Base-by-base conservation (phyloP, 2,113 vertebrate genomes). In the Prochilodus magdalenae region DNA sequence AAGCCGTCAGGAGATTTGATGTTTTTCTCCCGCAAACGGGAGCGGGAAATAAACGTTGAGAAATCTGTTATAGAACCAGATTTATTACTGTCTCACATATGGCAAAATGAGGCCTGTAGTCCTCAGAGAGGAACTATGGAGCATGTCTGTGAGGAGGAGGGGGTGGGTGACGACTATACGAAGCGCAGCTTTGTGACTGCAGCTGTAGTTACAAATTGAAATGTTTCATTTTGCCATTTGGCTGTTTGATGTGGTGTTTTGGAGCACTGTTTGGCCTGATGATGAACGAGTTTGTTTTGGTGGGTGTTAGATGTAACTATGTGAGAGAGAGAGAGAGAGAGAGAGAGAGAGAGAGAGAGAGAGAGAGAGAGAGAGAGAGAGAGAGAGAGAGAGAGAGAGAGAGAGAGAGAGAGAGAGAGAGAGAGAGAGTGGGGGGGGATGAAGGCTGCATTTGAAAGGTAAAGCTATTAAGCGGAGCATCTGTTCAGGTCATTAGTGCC, bases 381-480 rank as follows among this genome's bases (percentile, higher is more conserved):
- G 10, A 18, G 29, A n/a, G 15, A 78, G 57, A 18, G 65, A 55
- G 13, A 26, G 36, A 12, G 53, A 75, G 18, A 73, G 77, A 16
- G 60, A 51, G 10, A 18, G 29, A n/a, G 15, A 78, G 57, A 18
- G 65, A 55, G 13, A 26, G 36, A 12, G 53, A 75, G 18, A 73
- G 77, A 16, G 60, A 51, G 10, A 18, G 29, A n/a, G 1, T 10
- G 10, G 59, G 20, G 11, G 22, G 26, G 40, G 55, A 44, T 24
- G 49, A 10, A 40, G 36, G 62, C 40, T 70, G 51, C 53, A 77
- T 29, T 47, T 69, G 81, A 89, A 62, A 85, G 86, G 86, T 83
- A 75, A 85, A 88, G 65, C 81, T 33, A 89, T 87, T 77, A 80
- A 75, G 70, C 77, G 51, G 16, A 86, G 77, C 84, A 88, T 81